Percentiles rank a stretch among this genome's conserved stretches.
Evolutionary conservation across 2,888 invertebrate genomes (phyloP).

Genomic region (Tortrix viridana): DNA sequence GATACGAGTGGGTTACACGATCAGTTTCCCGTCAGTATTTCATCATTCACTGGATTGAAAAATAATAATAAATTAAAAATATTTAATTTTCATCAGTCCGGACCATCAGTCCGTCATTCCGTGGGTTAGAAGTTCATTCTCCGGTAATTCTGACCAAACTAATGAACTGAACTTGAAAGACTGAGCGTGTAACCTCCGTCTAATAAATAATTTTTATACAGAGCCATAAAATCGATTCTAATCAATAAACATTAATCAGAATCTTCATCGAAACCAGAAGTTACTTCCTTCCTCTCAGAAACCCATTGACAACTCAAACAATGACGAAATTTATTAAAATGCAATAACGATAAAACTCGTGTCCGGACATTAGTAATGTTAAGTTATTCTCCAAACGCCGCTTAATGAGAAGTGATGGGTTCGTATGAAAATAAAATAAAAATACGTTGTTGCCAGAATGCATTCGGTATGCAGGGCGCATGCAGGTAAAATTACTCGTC

Average conservation of each 20-base stretch:
- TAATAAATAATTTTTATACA: not conserved
- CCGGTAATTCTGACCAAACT: no score
- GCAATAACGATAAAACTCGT: slow-evolving; percentile 84
- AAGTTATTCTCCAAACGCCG: slow-evolving; percentile 83
- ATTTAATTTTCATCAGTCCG: no score
- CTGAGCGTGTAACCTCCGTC: no score
- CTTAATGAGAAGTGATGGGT: slow-evolving; percentile 84
- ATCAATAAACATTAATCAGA: slow-evolving; percentile 38
- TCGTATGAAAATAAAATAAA: slow-evolving; percentile 80
- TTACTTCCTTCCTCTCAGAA: slow-evolving; percentile 79
- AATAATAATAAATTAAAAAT: no score
- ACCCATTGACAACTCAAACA: slow-evolving; percentile 70
- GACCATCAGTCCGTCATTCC: no score
- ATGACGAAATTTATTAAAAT: slow-evolving; percentile 80
- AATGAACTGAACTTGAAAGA: no score
- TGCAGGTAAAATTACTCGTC: slow-evolving; percentile 74
- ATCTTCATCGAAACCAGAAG: slow-evolving; percentile 62
- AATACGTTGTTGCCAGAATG: slow-evolving; percentile 70
- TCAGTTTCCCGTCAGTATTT: no score
- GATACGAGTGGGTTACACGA: no score
- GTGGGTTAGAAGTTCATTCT: no score
- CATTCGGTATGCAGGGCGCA: slow-evolving; percentile 76
- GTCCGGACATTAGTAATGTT: slow-evolving; percentile 82
- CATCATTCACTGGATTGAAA: no score
- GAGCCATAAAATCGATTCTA: not conserved